Base-by-base conservation (phyloP, 1,140 invertebrate genomes). In the Heliconius nattereri region DNA sequence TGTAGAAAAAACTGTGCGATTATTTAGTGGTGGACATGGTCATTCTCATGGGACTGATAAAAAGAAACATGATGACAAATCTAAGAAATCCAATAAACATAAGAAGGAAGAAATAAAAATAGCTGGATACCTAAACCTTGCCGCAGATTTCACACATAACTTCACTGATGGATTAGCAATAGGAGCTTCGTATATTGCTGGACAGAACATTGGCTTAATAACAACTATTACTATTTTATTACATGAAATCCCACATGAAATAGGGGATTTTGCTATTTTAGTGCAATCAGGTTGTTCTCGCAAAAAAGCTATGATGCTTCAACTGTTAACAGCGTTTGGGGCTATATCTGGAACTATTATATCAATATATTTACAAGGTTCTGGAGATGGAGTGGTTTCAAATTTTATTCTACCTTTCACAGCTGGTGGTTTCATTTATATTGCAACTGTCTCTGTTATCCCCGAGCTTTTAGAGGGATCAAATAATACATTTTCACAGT, bases 201-300 rank as follows among this genome's bases (percentile, higher is more conserved):
- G 98, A 11, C 95, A 96, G 85, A 97, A 93, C 86, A 95, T 98
- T 83, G 98, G 98, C 19, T 95, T 98, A 70, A 95, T 99, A 8
- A 99, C 99, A 8, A 99, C 98, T 26, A 94, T 98, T 35, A 99
- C 98, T 2, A 99, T 99, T 89, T 95, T 99, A 37, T 94, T 99
- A 52, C 99, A 99, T 94, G 99, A 99, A 96, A 97, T 99, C 81
- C 99, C 99, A 73, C 99, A 99, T 95, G 99, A 99, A 95, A 99
- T 99, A 90, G 99, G 99, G 74, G 99, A 99, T 95, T 99, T 99
- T 96, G 98, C 99, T 49, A 99, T 99, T 93, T 95, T 99, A 29
- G 96, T 99, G 75, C 98, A 99, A 93, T 98, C 98, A 83, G 98
- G 98, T 37, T 98, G 98, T 87, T 97, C 96, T 60, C 97, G 98